Conservation (phyloP, 2,113 vertebrate species). For the Grammomys dolichurus region DNA sequence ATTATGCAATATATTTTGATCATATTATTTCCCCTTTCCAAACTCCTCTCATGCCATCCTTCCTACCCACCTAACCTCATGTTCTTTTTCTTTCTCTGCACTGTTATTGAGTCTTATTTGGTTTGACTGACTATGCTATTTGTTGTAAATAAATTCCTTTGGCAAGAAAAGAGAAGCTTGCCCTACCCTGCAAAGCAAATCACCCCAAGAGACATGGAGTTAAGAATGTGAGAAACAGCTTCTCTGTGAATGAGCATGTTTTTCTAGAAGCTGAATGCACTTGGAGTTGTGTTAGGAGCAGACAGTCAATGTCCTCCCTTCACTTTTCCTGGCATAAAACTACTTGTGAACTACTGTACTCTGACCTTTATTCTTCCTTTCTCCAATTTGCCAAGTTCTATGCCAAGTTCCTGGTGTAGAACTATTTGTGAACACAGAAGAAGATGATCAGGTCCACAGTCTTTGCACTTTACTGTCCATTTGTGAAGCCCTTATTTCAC, state of each 20-base stretch:
- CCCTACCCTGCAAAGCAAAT: neutral
- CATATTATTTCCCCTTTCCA: neutral
- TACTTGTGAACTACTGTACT: neutral
- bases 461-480: neutral
- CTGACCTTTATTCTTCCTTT: too few relatives aligned
- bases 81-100: neutral
- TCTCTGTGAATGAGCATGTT: neutral
- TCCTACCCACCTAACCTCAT: neutral
- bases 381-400: too few relatives aligned
- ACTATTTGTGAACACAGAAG: neutral
- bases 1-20: neutral
- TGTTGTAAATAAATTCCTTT: neutral
- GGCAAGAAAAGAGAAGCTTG: neutral
- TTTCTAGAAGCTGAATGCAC: neutral
- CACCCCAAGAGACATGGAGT: too few relatives aligned
- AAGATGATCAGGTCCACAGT: neutral
- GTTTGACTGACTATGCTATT: neutral
- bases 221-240: neutral
- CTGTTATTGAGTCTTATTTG: neutral
- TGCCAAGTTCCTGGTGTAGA: too few relatives aligned
- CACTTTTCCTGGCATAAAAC: neutral
- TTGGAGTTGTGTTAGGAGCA: rapidly evolving
- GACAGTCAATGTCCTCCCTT: neutral
- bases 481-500: neutral
- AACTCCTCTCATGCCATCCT: neutral